phyloP scores from a whole-genome alignment of 2,888 invertebrate genomes.

The Bedellia somnulentella region DNA sequence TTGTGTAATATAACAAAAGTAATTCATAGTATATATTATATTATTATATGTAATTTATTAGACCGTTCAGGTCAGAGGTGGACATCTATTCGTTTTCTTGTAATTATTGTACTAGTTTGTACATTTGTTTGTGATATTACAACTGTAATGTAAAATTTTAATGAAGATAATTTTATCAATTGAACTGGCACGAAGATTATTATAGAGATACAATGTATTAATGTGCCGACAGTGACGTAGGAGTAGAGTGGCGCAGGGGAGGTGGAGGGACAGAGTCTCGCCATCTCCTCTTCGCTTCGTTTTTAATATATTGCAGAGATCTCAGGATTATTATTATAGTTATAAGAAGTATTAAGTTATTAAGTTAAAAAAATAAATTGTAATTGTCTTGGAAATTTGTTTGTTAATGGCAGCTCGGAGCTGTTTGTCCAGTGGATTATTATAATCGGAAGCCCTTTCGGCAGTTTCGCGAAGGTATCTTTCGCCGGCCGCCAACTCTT shows the following conservation, averaged over 20 bases:
- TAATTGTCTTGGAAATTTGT: constrained; percentile 55
- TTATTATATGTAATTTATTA: constrained; percentile 54
- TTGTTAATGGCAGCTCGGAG: constrained; percentile 36
- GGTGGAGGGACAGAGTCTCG: constrained; percentile 13
- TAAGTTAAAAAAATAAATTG: constrained; percentile 52
- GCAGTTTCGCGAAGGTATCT: no score
- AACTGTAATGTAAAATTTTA: constrained; percentile 58
- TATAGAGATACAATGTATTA: constrained; percentile 24
- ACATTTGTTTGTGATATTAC: constrained; percentile 64
- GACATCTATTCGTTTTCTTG: constrained; percentile 49
- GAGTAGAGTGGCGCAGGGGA: constrained; percentile 17
- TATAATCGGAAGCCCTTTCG: no score
- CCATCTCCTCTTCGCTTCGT: constrained; percentile 12
- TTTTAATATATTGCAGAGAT: constrained; percentile 41
- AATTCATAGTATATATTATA: no score
- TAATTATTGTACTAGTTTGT: constrained; percentile 56
- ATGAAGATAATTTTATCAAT: constrained; percentile 47
- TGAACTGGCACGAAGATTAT: constrained; percentile 41
- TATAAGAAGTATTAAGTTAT: constrained; percentile 61
- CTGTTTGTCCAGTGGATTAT: constrained; percentile 39
- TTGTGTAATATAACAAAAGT: no score
- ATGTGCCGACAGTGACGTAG: constrained; percentile 24
- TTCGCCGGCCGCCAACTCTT: no score
- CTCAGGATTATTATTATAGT: constrained; percentile 58
- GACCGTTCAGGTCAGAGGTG: constrained; percentile 30